Evolutionary conservation across 64 coral and sea anemone genomes (phyloP), one percentile per base, ranked within the genome.

Genomic region (Actinia tenebrosa): DNA sequence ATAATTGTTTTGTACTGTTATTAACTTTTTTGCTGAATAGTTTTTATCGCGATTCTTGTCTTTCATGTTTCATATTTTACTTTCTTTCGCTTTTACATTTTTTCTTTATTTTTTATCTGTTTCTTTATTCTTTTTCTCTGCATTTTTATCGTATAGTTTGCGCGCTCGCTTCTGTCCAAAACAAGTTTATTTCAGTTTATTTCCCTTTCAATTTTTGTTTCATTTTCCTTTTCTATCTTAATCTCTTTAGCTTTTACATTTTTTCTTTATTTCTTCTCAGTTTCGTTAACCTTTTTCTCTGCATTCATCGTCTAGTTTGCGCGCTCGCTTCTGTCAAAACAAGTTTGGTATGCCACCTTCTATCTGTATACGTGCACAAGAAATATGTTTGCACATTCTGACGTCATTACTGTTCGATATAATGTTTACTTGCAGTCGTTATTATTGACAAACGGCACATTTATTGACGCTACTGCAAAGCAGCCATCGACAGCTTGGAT

Each of bases 401-500:
- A 72, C 27, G 69, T 72, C 69, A 72, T 0, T 23, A 5, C 18
- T n/a, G 59, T 61, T 61, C 59, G 16, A 66, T 66, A 66, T 72
- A 26, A 1, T 15, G 69, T 72, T 72, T 27, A 42, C 69, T 30
- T 72, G 13, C 3, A 26, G 10, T 72, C 69, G 8, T 72, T 72
- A 72, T 72, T 72, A 14, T 72, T 72, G 69, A 72, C 69, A 42
- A 72, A 66, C 63, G n/a, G 18, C 22, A 72, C 1, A 27, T 10
- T 72, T 72, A 72, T 72, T 72, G 69, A 72, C 69, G 26, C 14
- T 72, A 72, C 23, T 43, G 69, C n/a, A 72, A 72, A 14, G 69
- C 7, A 72, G 23, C 10, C 7, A 14, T 42, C 26, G 69, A 72
- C 69, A 72, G 6, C 7, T 42, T 30, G 69, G 25, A 72, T 72